Conservation (phyloP, 2,797 vertebrate genomes). For the Merluccius polli region DNA sequence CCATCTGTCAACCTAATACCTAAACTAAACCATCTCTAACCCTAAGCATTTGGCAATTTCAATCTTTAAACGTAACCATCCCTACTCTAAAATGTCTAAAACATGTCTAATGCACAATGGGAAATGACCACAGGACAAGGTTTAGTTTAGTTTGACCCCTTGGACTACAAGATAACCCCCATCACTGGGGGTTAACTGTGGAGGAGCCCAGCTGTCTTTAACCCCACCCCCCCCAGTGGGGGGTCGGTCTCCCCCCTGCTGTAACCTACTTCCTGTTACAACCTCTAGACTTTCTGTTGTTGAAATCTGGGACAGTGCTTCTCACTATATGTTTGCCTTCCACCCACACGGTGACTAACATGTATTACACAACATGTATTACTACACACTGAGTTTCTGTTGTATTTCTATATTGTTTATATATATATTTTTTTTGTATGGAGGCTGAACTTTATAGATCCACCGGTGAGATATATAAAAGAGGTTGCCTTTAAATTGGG, state of each 20-base stretch:
- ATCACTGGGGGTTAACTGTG: not conserved
- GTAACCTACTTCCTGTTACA: not conserved
- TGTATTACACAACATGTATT: slow-evolving; percentile 21
- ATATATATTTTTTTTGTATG: slow-evolving; percentile 60
- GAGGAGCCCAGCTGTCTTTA: not conserved
- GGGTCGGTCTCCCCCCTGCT: not conserved
- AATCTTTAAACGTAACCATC: not conserved
- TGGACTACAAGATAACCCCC: not conserved
- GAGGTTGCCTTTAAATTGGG: not conserved
- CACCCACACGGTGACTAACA: slow-evolving; percentile 20
- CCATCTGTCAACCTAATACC: not conserved
- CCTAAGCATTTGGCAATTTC: not conserved
- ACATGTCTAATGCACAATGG: not conserved
- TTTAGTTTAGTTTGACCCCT: not conserved
- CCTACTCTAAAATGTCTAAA: not conserved
- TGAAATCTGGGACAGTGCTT: not conserved
- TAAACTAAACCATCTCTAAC: not conserved
- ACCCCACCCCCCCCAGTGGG: not conserved
- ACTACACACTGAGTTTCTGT: slow-evolving; percentile 39
- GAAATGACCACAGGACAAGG: not conserved
- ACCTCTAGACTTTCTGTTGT: not conserved
- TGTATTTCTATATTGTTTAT: slow-evolving; percentile 60
- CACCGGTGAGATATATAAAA: slow-evolving; percentile 28
- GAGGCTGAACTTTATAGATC: slow-evolving; percentile 37
- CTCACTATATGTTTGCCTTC: slow-evolving; percentile 41